Conservation (phyloP, 2,888 invertebrate species). For the Xestia ashworthii region DNA sequence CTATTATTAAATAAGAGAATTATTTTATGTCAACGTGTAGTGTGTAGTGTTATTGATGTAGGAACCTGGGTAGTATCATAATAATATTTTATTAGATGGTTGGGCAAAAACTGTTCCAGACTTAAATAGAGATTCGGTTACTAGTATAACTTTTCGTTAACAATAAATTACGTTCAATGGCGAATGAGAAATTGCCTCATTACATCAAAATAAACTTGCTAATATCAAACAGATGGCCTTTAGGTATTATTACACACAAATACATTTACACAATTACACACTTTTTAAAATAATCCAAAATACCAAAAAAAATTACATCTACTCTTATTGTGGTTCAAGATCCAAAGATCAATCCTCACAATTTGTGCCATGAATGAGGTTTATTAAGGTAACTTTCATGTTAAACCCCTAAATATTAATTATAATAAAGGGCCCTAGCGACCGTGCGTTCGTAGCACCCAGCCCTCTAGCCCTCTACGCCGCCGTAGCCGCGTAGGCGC, state of each 20-base stretch:
- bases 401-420: not conserved
- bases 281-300: not conserved
- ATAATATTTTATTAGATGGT: too few relatives aligned
- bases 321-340: not conserved
- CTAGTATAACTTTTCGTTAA: not conserved
- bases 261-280: too few relatives aligned
- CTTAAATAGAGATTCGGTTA: conserved; percentile 1
- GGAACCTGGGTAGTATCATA: too few relatives aligned
- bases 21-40: too few relatives aligned
- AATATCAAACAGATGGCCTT: not conserved
- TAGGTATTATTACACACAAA: not conserved
- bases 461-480: not conserved
- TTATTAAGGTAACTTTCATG: not conserved
- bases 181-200: not conserved
- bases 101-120: not conserved
- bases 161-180: not conserved
- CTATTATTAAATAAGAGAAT: too few relatives aligned
- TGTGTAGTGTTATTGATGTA: too few relatives aligned
- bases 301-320: not conserved
- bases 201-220: not conserved
- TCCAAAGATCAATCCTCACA: not conserved
- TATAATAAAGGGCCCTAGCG: not conserved
- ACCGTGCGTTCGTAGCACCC: conserved; percentile 5
- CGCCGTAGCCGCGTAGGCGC: conserved; percentile 20
- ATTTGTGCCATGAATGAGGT: not conserved